These are phyloP conservation scores for Thaumatotibia leucotreta DNA, from an alignment of 1,140 invertebrate species.

Conservation along the genomic window DNA sequence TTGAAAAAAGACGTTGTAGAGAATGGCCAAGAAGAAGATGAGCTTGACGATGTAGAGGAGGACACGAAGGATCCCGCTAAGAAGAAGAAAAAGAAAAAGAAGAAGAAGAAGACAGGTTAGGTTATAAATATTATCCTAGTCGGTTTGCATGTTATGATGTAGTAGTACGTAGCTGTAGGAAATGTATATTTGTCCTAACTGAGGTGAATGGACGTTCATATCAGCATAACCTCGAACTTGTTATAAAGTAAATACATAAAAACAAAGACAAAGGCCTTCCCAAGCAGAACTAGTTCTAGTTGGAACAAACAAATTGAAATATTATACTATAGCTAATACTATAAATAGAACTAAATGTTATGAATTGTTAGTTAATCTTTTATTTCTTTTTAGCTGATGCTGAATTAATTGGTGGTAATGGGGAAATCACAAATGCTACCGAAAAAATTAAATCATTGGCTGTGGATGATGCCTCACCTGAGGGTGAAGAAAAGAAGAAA, in stretches of 20 bases:
- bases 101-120: conserved; percentile 84
- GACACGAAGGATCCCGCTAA: conserved; percentile 78
- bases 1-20: conserved; percentile 40
- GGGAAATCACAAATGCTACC: conserved; percentile 24
- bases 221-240: not conserved
- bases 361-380: not conserved
- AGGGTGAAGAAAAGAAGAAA: conserved; percentile 77
- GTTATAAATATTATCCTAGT: not conserved
- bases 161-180: too few relatives aligned
- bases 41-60: conserved; percentile 73
- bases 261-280: not conserved
- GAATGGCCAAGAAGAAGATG: conserved; percentile 55
- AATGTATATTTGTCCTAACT: not conserved
- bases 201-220: not conserved
- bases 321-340: not conserved
- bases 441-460: conserved; percentile 36
- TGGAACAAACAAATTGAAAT: not conserved
- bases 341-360: not conserved
- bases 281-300: not conserved
- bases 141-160: conserved; percentile 16
- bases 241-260: not conserved
- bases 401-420: conserved; percentile 25
- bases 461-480: conserved; percentile 50
- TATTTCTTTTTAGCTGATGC: conserved; percentile 33
- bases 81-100: conserved; percentile 85